A percentile compares a stretch with the other conserved stretches of the same genome.
phyloP scores from a whole-genome alignment of 1,140 invertebrate genomes.

The Trinorchestia longiramus region DNA sequence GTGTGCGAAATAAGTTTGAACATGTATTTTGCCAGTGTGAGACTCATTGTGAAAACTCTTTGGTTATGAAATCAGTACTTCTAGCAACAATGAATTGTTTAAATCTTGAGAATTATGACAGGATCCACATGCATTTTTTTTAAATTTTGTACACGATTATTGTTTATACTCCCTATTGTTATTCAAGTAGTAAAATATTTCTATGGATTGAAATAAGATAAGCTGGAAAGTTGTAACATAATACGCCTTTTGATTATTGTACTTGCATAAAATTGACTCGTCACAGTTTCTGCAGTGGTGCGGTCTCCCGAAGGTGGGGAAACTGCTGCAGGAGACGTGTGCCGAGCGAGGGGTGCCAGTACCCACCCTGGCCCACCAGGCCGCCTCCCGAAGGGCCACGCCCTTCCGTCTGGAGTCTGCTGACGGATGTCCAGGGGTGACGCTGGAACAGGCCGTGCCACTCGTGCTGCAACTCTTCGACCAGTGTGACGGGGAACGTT shows the following conservation, averaged over 20 bases:
- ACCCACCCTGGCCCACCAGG: neutral
- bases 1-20: too few species aligned
- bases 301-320: neutral
- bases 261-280: neutral
- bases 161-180: too few species aligned
- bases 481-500: neutral
- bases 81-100: too few species aligned
- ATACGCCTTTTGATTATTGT: neutral
- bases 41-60: too few species aligned
- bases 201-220: too few species aligned
- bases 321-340: conserved; percentile 1
- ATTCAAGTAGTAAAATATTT: too few species aligned
- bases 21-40: too few species aligned
- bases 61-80: too few species aligned
- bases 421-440: neutral
- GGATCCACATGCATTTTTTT: too few species aligned
- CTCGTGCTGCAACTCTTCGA: conserved; percentile 16
- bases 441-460: neutral
- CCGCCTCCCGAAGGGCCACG: neutral
- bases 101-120: too few species aligned
- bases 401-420: neutral
- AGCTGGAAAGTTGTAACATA: too few species aligned
- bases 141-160: too few species aligned
- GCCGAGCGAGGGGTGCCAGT: neutral
- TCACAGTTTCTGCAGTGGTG: conserved; percentile 27